Percentiles rank a stretch among this genome's conserved stretches.
Conservation (phyloP, 2,888 invertebrate genomes). For the Drosophila anomalipes region DNA sequence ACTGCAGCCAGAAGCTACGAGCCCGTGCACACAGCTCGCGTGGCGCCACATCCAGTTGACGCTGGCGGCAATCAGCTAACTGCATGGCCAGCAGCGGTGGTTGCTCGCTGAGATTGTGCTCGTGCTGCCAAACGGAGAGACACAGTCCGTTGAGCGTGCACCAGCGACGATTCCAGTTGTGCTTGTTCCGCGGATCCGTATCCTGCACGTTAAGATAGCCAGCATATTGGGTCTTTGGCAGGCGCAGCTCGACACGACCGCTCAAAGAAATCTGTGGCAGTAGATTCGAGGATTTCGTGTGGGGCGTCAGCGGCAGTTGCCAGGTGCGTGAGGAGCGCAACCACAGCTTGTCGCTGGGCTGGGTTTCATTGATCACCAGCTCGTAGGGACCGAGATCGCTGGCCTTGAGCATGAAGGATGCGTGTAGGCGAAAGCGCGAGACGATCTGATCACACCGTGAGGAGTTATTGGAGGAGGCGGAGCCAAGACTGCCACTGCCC, state of each 20-base stretch:
- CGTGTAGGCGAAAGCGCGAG: constrained; percentile 84
- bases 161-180: constrained; percentile 87
- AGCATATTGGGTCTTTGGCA: constrained; percentile 72
- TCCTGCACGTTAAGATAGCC: constrained; percentile 87
- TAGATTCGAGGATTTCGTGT: constrained; percentile 77
- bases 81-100: constrained; percentile 84
- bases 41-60: constrained; percentile 81
- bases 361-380: constrained; percentile 58
- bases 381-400: constrained; percentile 78
- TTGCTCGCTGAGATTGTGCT: constrained; percentile 83
- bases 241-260: constrained; percentile 74
- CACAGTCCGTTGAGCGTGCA: constrained; percentile 85
- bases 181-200: constrained; percentile 82
- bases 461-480: constrained; percentile 53
- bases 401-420: constrained; percentile 75
- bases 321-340: constrained; percentile 72
- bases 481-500: constrained; percentile 58
- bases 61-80: constrained; percentile 74
- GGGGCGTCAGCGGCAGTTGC: constrained; percentile 62
- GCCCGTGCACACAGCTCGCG: constrained; percentile 86
- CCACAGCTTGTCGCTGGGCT: constrained; percentile 64
- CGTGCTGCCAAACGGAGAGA: constrained; percentile 86
- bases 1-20: constrained; percentile 72
- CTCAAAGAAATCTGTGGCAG: constrained; percentile 69
- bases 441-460: constrained; percentile 73